A percentile compares a stretch with the other conserved stretches of the same genome.
These are phyloP conservation scores for Drosophila paulistorum DNA, from an alignment of 1,140 invertebrate genomes.

Conservation along the genomic window DNA sequence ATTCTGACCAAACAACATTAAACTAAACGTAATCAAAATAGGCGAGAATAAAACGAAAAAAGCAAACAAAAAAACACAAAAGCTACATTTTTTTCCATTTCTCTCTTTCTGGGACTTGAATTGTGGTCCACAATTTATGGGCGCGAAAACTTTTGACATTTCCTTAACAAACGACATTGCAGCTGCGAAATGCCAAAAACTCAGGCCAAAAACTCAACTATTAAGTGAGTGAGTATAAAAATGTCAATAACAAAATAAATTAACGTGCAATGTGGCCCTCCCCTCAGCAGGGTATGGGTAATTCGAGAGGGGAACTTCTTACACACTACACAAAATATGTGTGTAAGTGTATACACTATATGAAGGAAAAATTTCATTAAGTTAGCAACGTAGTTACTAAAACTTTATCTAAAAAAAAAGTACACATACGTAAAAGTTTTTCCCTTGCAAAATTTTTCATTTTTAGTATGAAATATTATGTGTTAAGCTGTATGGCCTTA, in stretches of 20 bases:
- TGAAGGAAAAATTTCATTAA: slow-evolving; percentile 71
- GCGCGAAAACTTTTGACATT: slow-evolving; percentile 60
- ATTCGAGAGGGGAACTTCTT: neutral
- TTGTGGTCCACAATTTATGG: slow-evolving; percentile 60
- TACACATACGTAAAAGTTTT: slow-evolving; percentile 54
- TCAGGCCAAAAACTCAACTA: slow-evolving; percentile 23
- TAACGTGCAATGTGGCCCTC: slow-evolving; percentile 31
- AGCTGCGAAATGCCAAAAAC: slow-evolving; percentile 42
- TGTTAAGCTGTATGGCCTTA: slow-evolving; percentile 4
- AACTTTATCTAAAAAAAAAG: slow-evolving; percentile 29
- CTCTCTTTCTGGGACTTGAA: slow-evolving; percentile 38
- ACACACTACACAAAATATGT: slow-evolving; percentile 16
- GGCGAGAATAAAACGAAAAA: slow-evolving; percentile 30
- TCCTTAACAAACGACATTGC: slow-evolving; percentile 60
- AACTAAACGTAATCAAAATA: slow-evolving; percentile 60
- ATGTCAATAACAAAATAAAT: slow-evolving; percentile 61
- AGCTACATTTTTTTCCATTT: neutral
- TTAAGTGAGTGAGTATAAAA: slow-evolving; percentile 46
- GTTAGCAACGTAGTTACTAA: slow-evolving; percentile 48
- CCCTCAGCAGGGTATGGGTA: neutral
- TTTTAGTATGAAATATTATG: slow-evolving; percentile 10
- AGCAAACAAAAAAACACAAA: neutral
- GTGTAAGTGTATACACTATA: slow-evolving; percentile 3
- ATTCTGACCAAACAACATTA: slow-evolving; percentile 44
- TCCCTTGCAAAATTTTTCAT: slow-evolving; percentile 41